Percentiles rank a stretch among this genome's conserved stretches.
Conservation (phyloP, 30 jellyfish, hydroid and myxozoan species). For the Aurelia aurita region DNA sequence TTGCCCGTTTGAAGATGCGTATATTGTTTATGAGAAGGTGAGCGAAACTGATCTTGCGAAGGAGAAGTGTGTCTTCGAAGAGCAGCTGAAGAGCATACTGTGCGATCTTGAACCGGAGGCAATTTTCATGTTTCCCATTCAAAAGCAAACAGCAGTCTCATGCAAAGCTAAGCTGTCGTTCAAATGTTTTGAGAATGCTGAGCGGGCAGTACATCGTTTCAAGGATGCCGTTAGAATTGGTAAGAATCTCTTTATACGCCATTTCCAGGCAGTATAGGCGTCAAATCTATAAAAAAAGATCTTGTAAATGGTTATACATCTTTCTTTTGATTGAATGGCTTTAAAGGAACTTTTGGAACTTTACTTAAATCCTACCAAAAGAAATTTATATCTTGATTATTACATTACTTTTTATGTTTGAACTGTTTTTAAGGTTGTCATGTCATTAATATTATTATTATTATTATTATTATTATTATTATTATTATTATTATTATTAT, state of each 20-base stretch:
- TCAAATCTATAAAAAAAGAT: too few relatives aligned
- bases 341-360: too few relatives aligned
- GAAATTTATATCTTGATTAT: too few relatives aligned
- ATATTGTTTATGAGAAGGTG: not conserved
- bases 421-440: too few relatives aligned
- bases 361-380: too few relatives aligned
- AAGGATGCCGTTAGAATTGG: slow-evolving; percentile 4
- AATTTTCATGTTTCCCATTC: not conserved
- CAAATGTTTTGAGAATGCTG: slow-evolving; percentile 25
- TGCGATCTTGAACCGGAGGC: not conserved
- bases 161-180: slow-evolving; percentile 3
- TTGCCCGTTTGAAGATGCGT: not conserved
- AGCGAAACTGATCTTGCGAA: not conserved
- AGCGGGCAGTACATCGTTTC: not conserved
- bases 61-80: slow-evolving; percentile 6
- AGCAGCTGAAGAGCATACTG: not conserved
- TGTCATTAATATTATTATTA: too few relatives aligned
- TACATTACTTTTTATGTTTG: too few relatives aligned
- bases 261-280: too few relatives aligned
- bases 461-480: too few relatives aligned
- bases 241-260: not conserved
- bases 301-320: too few relatives aligned
- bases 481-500: too few relatives aligned
- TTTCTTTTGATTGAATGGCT: too few relatives aligned
- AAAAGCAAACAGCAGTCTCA: not conserved